Conservation (phyloP, 2,797 vertebrate genomes). For the Loriculus beryllinus region DNA sequence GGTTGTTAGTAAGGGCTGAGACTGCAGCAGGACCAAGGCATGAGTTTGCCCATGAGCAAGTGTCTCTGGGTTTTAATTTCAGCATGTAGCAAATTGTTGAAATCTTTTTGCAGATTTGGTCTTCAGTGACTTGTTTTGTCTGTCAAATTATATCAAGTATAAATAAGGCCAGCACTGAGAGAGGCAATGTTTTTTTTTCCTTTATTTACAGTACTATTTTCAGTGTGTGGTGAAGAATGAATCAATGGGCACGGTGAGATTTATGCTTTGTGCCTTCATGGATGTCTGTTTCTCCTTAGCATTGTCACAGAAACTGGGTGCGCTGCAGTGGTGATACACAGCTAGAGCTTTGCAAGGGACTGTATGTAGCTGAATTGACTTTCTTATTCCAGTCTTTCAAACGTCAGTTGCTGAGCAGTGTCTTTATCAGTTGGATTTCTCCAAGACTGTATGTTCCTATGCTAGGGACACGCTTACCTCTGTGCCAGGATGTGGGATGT, state of each 20-base stretch:
- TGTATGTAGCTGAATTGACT: fast-evolving
- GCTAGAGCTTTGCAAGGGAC: not conserved
- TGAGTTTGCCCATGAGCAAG: not conserved
- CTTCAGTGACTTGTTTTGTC: not conserved
- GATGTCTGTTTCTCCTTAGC: not conserved
- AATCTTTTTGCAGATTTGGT: not conserved
- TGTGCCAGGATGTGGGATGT: fast-evolving
- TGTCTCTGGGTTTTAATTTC: not conserved
- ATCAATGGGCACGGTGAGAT: not conserved
- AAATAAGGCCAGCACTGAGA: not conserved
- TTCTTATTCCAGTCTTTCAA: not conserved
- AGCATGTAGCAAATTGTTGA: not conserved
- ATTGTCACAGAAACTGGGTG: not conserved
- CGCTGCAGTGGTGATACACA: not conserved
- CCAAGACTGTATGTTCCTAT: fast-evolving
- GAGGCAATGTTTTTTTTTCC: not conserved
- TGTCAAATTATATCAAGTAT: not conserved
- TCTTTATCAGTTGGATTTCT: not conserved
- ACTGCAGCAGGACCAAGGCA: fast-evolving
- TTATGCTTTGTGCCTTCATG: not conserved
- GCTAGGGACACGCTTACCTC: not conserved
- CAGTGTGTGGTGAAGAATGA: not conserved
- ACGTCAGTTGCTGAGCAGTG: not conserved
- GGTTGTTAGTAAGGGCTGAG: not conserved
- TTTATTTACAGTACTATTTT: not conserved